Percentiles rank a stretch among this genome's conserved stretches.
phyloP scores from a whole-genome alignment of 2,888 invertebrate species.

The Sceliomorpha sp. region DNA sequence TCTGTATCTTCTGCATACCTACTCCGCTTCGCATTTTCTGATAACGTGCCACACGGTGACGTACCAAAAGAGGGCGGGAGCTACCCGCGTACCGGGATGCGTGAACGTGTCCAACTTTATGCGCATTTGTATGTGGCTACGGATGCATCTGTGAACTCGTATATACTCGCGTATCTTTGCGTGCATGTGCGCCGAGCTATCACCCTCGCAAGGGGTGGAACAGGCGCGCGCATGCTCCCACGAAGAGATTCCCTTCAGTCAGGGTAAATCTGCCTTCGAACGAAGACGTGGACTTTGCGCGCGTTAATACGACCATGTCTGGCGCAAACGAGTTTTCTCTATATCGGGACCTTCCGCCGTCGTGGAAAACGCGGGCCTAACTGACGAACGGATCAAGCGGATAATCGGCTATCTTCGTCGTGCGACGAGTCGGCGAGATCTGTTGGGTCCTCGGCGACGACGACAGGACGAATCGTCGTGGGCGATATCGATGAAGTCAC shows the following conservation, averaged over 20 bases:
- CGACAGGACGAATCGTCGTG: too few relatives aligned
- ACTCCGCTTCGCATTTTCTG: constrained; percentile 50
- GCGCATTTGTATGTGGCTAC: constrained; percentile 43
- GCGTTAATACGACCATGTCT: constrained; percentile 63
- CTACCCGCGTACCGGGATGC: constrained; percentile 51
- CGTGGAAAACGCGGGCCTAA: neutral
- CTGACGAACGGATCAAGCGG: too few relatives aligned
- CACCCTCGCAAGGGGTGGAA: constrained; percentile 67
- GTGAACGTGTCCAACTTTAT: constrained; percentile 53
- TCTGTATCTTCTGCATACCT: constrained; percentile 39
- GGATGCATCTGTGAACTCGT: constrained; percentile 25
- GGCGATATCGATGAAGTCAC: too few relatives aligned
- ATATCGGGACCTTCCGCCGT: too few relatives aligned
- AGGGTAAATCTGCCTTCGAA: constrained; percentile 77
- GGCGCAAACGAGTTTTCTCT: constrained; percentile 18
- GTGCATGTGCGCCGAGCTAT: constrained; percentile 40
- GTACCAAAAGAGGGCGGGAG: constrained; percentile 50
- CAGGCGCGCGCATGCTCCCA: constrained; percentile 77
- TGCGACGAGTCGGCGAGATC: too few relatives aligned
- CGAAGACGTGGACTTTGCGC: constrained; percentile 74
- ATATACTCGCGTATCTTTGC: constrained; percentile 4
- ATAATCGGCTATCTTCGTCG: too few relatives aligned
- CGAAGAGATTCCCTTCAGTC: constrained; percentile 77
- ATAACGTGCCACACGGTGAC: constrained; percentile 34
- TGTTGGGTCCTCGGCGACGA: too few relatives aligned